Conservation (phyloP, 2,888 invertebrate species). For the Hecatera dysodea region DNA sequence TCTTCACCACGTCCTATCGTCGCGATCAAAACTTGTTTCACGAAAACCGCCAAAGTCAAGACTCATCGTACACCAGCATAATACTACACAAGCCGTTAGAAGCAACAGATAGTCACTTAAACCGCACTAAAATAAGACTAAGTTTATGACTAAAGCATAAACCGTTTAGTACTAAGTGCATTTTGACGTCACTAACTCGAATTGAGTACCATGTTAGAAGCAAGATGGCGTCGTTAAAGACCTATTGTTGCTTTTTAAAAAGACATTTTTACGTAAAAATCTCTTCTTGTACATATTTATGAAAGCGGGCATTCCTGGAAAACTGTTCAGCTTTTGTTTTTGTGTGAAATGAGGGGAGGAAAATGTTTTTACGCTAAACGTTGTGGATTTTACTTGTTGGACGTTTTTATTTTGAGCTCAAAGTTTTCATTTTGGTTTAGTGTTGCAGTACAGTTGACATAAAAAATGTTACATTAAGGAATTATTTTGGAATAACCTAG, state of each 20-base stretch:
- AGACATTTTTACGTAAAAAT: conserved; percentile 44
- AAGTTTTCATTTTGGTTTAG: not conserved
- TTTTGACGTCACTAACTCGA: conserved; percentile 64
- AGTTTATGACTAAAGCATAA: conserved; percentile 71
- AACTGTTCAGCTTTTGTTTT: conserved; percentile 30
- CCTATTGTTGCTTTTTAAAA: conserved; percentile 49
- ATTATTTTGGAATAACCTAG: not conserved
- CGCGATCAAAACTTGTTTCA: too few relatives aligned
- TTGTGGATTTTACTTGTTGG: not conserved
- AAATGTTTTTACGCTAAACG: conserved; percentile 4
- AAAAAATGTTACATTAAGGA: not conserved
- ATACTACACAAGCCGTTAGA: conserved; percentile 31
- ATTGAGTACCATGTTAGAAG: conserved; percentile 51
- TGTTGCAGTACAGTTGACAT: not conserved
- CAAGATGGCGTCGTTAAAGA: conserved; percentile 60
- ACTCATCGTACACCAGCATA: not conserved
- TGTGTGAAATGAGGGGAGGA: not conserved
- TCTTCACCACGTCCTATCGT: too few relatives aligned
- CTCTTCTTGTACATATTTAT: conserved; percentile 46
- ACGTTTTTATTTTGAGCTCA: conserved; percentile 20
- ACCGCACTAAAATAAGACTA: conserved; percentile 62
- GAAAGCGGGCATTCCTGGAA: conserved; percentile 22
- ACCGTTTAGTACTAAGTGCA: conserved; percentile 72
- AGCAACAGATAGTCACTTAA: conserved; percentile 70
- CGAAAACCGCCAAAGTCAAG: not conserved